A percentile compares a stretch with the other conserved stretches of the same genome.
Evolutionary conservation across 2,113 vertebrate species (phyloP).

Genomic region (Scopus umbretta): DNA sequence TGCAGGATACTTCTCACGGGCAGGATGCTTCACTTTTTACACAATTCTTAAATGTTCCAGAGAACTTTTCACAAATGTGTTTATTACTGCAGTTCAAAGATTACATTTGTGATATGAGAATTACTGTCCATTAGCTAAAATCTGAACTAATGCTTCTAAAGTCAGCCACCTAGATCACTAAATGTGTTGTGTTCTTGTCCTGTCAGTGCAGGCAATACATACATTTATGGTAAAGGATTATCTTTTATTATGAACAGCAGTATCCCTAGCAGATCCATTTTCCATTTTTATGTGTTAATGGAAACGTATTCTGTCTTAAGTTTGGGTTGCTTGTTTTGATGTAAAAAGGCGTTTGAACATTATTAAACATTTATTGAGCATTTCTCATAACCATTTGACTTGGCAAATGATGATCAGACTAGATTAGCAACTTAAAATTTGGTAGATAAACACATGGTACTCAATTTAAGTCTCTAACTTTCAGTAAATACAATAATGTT

Average conservation of each 20-base stretch:
- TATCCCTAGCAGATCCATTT: not conserved
- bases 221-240: not conserved
- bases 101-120: not conserved
- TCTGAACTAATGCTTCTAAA: not conserved
- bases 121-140: not conserved
- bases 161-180: not conserved
- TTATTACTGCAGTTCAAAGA: not conserved
- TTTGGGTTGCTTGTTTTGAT: not conserved
- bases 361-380: constrained; percentile 3
- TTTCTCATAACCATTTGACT: not conserved
- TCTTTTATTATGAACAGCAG: not conserved
- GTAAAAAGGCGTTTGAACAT: not conserved
- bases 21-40: not conserved
- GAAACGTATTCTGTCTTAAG: not conserved
- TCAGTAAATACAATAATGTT: constrained; percentile 8
- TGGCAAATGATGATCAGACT: not conserved
- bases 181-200: not conserved
- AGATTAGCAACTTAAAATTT: constrained; percentile 3
- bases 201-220: not conserved
- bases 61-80: not conserved
- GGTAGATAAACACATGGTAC: not conserved
- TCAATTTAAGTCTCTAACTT: not conserved
- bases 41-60: not conserved
- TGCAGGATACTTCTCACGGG: not conserved
- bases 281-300: not conserved